These are phyloP conservation scores for Serranus cabrilla DNA, from an alignment of 2,797 vertebrate genomes.

Conservation along the genomic window DNA sequence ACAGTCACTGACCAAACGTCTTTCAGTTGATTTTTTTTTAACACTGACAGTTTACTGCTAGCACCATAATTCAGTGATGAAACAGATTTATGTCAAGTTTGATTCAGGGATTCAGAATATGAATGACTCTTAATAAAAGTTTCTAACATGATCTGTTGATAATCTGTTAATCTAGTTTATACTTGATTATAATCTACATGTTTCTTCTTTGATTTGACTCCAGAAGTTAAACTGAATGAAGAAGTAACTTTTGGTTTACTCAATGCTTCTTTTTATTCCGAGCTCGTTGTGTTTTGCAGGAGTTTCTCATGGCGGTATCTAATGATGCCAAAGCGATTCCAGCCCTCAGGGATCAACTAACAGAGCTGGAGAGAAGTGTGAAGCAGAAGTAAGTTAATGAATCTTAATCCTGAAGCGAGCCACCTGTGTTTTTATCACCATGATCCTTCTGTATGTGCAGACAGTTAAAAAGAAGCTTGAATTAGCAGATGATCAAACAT, in stretches of 20 bases:
- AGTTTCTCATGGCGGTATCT: slow-evolving; percentile 94
- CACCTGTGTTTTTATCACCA: not conserved
- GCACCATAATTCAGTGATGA: not conserved
- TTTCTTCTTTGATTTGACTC: not conserved
- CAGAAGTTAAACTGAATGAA: not conserved
- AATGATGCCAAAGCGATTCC: slow-evolving; percentile 91
- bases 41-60: too few species aligned
- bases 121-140: not conserved
- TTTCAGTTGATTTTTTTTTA: too few species aligned
- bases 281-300: slow-evolving; percentile 84
- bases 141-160: slow-evolving; percentile 2
- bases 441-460: not conserved
- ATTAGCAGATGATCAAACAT: not conserved
- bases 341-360: slow-evolving; percentile 92
- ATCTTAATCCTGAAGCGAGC: not conserved
- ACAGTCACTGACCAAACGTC: too few species aligned
- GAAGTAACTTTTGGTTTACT: not conserved
- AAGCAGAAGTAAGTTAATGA: slow-evolving; percentile 90
- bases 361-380: slow-evolving; percentile 91
- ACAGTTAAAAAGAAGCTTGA: not conserved
- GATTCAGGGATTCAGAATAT: not conserved
- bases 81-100: not conserved
- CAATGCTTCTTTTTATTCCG: not conserved
- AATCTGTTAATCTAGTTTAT: not conserved
- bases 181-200: not conserved